A percentile compares a stretch with the other conserved stretches of the same genome.
These are phyloP conservation scores for Oedothorax gibbosus DNA, from an alignment of 1,140 invertebrate genomes.

Conservation along the genomic window DNA sequence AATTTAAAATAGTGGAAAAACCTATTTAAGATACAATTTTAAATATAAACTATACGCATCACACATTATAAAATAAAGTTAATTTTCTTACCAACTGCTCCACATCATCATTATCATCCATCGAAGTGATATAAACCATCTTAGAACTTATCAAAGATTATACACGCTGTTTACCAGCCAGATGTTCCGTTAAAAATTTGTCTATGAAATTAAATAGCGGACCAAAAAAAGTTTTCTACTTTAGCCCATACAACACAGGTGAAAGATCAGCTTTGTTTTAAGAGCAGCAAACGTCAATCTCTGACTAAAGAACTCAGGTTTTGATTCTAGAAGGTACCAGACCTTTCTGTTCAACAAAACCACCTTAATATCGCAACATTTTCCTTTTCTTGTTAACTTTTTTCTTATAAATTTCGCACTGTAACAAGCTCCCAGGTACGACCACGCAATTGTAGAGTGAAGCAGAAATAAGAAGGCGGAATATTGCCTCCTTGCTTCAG, in stretches of 20 bases:
- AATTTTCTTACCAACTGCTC: constrained; percentile 10
- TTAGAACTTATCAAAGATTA: not conserved
- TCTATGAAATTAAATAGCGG: too few species aligned
- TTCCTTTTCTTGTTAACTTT: not conserved
- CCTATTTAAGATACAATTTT: too few species aligned
- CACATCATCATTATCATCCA: constrained; percentile 1
- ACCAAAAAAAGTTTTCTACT: too few species aligned
- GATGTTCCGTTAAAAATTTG: constrained; percentile 1
- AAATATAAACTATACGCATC: not conserved
- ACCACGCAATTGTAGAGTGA: constrained; percentile 26
- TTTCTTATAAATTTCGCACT: constrained; percentile 11
- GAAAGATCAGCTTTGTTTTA: too few species aligned
- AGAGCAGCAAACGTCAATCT: not conserved
- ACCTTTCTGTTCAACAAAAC: constrained; percentile 3
- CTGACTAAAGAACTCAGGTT: not conserved
- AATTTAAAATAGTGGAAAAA: too few species aligned
- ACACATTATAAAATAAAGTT: not conserved
- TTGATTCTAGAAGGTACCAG: constrained; percentile 29
- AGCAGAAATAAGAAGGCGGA: not conserved
- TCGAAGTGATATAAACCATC: constrained; percentile 17
- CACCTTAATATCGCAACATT: not conserved
- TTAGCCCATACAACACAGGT: too few species aligned
- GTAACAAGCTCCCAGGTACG: constrained; percentile 19
- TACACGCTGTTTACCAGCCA: not conserved
- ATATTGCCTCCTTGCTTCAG: not conserved